Evolutionary conservation across 2,888 invertebrate genomes (phyloP), one percentile per base, ranked within the genome.

Genomic region (Mesoligia furuncula): DNA sequence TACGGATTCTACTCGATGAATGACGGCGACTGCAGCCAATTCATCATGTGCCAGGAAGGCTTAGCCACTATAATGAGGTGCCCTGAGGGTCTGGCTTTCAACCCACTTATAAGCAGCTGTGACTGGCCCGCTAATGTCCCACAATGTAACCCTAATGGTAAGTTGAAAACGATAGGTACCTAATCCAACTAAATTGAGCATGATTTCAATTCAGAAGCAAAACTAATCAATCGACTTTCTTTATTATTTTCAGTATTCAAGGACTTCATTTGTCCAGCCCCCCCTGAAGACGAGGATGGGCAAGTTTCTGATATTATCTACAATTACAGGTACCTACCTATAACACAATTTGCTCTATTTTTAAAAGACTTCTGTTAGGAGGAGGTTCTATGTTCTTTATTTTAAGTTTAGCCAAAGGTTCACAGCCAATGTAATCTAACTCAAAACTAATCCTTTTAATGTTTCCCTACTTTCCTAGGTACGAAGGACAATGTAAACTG

Each of bases 51-150:
- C 85, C 91, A 93, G 64, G 90, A 91, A 73, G 95, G 95, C 15
- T 81, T 81, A 62, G 92, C 93, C 7, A 91, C 87, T 5, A 27
- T 92, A 45, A 94, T 94, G 94, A 76, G 89, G 51, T 96, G 95
- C 78, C 94, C 95, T 0, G 71, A 85, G 17, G 95, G 95, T 3
- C 84, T 95, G 13, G 95, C 90, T 4, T 95, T 95, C 81, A 95
- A 94, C 80, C 62, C 81, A 0, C 78, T 77, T 39, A 86, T 74
- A 27, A 90, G 83, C 75, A 88, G 80, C 62, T 95, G 95, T 73
- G 95, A 95, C 76, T 95, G 94, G 94, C 93, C 92, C 2, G 92
- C 87, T 20, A 93, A 94, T 73, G 95, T 95, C 3, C 95, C 94
- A 7, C 83, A 88, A 0, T 95, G 95, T 85, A 92, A 90, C 42